These are phyloP conservation scores for Enteromius mattozi DNA, from an alignment of 2,797 vertebrate species.

Conservation along the genomic window DNA sequence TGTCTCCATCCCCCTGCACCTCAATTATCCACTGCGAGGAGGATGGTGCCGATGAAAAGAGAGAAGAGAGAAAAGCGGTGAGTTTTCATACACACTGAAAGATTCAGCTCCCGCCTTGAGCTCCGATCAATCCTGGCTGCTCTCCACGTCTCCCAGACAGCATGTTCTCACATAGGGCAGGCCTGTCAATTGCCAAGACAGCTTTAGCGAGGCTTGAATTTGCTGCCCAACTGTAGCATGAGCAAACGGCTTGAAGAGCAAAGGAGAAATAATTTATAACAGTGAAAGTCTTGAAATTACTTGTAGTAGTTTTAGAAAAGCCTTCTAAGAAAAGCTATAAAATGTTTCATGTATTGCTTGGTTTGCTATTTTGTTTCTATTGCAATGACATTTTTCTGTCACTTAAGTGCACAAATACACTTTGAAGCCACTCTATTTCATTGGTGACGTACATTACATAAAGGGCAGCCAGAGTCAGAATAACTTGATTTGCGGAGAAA, in stretches of 20 bases:
- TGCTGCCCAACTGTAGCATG: slow-evolving; percentile 33
- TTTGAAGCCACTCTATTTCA: slow-evolving; percentile 3
- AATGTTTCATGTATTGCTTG: neutral
- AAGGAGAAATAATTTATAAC: slow-evolving; percentile 29
- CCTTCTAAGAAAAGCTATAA: neutral
- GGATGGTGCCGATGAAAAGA: slow-evolving; percentile 41
- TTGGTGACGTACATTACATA: neutral
- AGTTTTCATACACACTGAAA: slow-evolving; percentile 36
- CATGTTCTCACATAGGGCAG: slow-evolving; percentile 48
- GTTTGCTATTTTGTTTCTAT: neutral
- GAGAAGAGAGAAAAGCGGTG: slow-evolving; percentile 41
- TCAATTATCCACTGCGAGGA: slow-evolving; percentile 51
- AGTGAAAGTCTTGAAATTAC: neutral
- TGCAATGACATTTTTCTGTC: neutral
- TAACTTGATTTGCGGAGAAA: neutral
- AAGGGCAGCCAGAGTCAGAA: neutral
- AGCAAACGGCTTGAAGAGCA: slow-evolving; percentile 23
- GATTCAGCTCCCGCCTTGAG: slow-evolving; percentile 43
- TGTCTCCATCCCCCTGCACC: slow-evolving; percentile 49
- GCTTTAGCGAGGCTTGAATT: slow-evolving; percentile 40
- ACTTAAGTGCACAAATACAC: neutral
- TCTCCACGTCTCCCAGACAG: slow-evolving; percentile 38
- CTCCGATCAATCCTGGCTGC: slow-evolving; percentile 44
- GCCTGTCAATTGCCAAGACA: slow-evolving; percentile 47
- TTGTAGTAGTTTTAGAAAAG: neutral